Base-by-base conservation (phyloP, 2,888 invertebrate species). In the Rugalucina vietnamica region DNA sequence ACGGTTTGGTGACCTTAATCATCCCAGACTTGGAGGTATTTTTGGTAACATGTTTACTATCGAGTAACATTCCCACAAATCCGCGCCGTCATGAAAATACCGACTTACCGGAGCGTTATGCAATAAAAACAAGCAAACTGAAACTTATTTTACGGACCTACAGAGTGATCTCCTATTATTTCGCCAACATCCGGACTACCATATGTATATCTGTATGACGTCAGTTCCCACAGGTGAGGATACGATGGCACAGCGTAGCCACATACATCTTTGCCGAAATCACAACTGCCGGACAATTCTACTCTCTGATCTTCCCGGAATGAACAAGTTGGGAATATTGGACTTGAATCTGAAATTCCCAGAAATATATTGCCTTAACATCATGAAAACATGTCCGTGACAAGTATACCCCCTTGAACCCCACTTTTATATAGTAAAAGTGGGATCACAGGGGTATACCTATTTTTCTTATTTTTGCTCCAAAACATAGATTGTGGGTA, bases 191-290 rank as follows among this genome's bases (percentile, higher is more conserved):
- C 32, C 0, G 73, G 49, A 21, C 34, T 43, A 1, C 72, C 72
- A 39, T 75, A 36, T 21, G 14, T 34, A 29, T 75, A 75, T 29
- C 60, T 27, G 29, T 75, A 36, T 3, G 57, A 32, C 24, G 54
- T 60, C 57, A 57, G 29, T 60, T 75, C 75, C 75, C 75, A 75
- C 2, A 75, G 36, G 27, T 75, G 75, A 14, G 75, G 75, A 27
- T 75, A 75, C 37, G n/a, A n/a, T 37, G 50, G 54, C 37, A 75
- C 50, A 3, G 36, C 21, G 34, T 54, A 75, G 4, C 36, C 57
- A 75, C 75, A 75, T 1, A 75, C 18, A 27, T 50, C 57, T 10
- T 39, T 36, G 49, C 57, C 49, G 36, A 75, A 75, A n/a, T 34
- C 34, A 36, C 75, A 75, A 54, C 75, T 75, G 36, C 24, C 49